Base-by-base conservation (phyloP, 2,113 vertebrate genomes). In the Halcyon malimbica region DNA sequence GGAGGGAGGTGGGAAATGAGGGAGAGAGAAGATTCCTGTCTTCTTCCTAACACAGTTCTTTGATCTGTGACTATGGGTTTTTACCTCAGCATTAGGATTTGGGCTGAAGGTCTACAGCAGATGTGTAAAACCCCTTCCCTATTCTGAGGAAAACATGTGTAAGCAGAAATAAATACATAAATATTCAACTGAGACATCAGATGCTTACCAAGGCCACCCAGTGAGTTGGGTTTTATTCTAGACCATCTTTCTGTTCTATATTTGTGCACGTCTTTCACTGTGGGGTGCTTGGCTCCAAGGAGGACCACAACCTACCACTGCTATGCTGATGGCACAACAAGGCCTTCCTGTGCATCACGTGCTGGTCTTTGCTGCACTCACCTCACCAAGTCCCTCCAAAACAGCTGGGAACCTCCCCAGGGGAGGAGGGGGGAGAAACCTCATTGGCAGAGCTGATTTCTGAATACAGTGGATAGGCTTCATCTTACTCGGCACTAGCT, bases 151-250 rank as follows among this genome's bases (percentile, higher is more conserved):
- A 90, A 83, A 7, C 2, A 83, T 26, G 54, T 23, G 23, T 46
- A 59, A 87, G 10, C 2, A 1, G 74, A 96, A 93, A 94, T 81
- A 70, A 81, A 92, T 83, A 41, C 71, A 89, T 70, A 94, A 86
- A 83, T 88, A 87, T 35, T 51, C 80, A 78, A 0, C 33, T 51
- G 57, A 85, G 69, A 23, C 29, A 48, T 78, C 76, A 78, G 41
- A 84, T 16, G 23, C 64, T 97, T 83, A 89, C 60, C 73, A 87
- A 79, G 77, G 89, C 96, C 93, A 96, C 89, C 69, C 91, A 95
- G 56, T 23, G 69, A 87, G 93, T 17, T 96, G 87, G 53, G 46
- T 78, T 93, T 89, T 64, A 39, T 68, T 92, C 77, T 82, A 77
- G 56, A 84, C 42, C 44, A 83, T 28, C 42, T 44, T 60, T 86